Conservation (phyloP, 2,888 invertebrate genomes). For the Brachyptera putata region DNA sequence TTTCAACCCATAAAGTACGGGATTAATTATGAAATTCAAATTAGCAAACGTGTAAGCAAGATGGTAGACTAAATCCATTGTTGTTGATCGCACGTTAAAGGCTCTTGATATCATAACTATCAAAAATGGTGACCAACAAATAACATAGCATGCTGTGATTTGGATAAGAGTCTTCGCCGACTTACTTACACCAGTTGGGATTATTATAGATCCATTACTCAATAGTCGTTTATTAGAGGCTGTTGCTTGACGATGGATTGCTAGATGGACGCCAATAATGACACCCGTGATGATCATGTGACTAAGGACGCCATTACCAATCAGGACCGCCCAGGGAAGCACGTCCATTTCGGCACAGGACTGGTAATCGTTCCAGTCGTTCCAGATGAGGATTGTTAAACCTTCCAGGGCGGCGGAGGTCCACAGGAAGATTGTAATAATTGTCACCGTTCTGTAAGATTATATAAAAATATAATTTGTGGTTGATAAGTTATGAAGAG, state of each 20-base stretch:
- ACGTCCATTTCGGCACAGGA: slow-evolving; percentile 11
- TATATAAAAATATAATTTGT: background rate
- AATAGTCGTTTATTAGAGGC: slow-evolving; percentile 1
- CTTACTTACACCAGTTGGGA: background rate
- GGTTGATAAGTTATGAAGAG: too few relatives aligned
- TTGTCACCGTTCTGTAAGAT: background rate
- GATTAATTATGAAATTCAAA: slow-evolving; percentile 18
- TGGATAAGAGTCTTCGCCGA: slow-evolving; percentile 14
- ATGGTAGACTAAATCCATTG: background rate
- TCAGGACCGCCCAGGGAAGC: slow-evolving; percentile 3
- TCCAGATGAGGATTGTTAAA: slow-evolving; percentile 9
- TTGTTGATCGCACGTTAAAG: background rate
- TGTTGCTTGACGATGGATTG: background rate
- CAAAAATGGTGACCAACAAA: slow-evolving; percentile 16
- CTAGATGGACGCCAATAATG: slow-evolving; percentile 19
- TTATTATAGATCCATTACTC: background rate
- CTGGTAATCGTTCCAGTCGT: slow-evolving; percentile 9
- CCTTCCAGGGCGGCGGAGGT: slow-evolving; percentile 3
- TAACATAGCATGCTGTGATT: slow-evolving; percentile 5
- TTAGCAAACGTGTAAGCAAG: slow-evolving; percentile 11
- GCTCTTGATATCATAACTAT: slow-evolving; percentile 4
- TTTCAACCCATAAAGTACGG: slow-evolving; percentile 22
- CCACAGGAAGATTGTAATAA: slow-evolving; percentile 1
- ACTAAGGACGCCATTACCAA: slow-evolving; percentile 4
- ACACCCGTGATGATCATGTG: slow-evolving; percentile 15